Conservation (phyloP, 2,888 invertebrate species). For the Gari tellinella region DNA sequence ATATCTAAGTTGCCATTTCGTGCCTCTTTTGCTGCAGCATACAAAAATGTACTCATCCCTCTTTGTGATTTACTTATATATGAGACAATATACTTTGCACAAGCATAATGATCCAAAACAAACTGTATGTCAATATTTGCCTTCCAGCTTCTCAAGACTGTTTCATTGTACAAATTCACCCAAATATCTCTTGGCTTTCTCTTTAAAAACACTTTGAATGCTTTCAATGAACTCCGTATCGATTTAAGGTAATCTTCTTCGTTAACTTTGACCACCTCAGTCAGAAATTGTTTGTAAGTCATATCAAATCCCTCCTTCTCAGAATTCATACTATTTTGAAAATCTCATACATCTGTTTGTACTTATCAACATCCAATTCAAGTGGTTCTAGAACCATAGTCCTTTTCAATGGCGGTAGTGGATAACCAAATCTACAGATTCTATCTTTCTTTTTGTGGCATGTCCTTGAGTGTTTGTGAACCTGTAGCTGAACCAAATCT, state of each 20-base stretch:
- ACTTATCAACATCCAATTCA: neutral
- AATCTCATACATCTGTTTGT: too few species aligned
- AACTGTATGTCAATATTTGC: too few species aligned
- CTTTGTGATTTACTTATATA: slow-evolving; percentile 20
- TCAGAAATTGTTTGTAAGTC: slow-evolving; percentile 35
- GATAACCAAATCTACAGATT: slow-evolving; percentile 45
- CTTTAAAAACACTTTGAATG: slow-evolving; percentile 48
- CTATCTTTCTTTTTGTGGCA: slow-evolving; percentile 20
- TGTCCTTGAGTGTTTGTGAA: slow-evolving; percentile 49
- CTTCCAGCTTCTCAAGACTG: too few species aligned
- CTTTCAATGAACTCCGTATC: slow-evolving; percentile 35
- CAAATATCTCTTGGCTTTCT: slow-evolving; percentile 36
- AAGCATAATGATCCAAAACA: too few species aligned
- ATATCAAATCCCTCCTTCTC: too few species aligned
- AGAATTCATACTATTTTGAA: too few species aligned
- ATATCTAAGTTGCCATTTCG: too few species aligned
- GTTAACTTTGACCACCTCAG: slow-evolving; percentile 22
- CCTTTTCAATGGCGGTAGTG: slow-evolving; percentile 9
- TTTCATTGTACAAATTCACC: slow-evolving; percentile 48
- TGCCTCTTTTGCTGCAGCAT: slow-evolving; percentile 50
- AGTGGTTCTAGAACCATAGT: slow-evolving; percentile 7
- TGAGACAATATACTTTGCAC: slow-evolving; percentile 1
- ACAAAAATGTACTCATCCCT: slow-evolving; percentile 22
- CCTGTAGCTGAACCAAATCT: slow-evolving; percentile 33
- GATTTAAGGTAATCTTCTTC: slow-evolving; percentile 40